Evolutionary conservation across 2,888 invertebrate genomes (phyloP).

Genomic region (Choreutis nemorana): DNA sequence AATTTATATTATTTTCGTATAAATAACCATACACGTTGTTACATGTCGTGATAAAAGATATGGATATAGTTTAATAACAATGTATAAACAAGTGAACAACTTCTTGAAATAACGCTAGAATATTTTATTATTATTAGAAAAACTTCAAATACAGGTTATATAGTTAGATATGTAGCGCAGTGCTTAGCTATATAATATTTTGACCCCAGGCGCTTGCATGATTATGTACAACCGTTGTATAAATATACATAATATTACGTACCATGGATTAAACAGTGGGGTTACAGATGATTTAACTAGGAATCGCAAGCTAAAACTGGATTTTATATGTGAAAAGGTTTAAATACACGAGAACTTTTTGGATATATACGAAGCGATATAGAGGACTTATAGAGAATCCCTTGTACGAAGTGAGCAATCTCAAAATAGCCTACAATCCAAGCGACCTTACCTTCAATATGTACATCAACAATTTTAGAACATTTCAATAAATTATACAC

Average conservation of each 20-base stretch:
- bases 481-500: conserved; percentile 24
- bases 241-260: conserved; percentile 29
- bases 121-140: conserved; percentile 57
- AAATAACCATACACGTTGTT: conserved; percentile 56
- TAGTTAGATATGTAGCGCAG: conserved; percentile 59
- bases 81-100: conserved; percentile 64
- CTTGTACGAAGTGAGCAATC: conserved; percentile 63
- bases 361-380: conserved; percentile 53
- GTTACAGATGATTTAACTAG: conserved; percentile 29
- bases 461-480: conserved; percentile 46
- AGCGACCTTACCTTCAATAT: conserved; percentile 48
- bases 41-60: conserved; percentile 57
- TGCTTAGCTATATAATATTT: conserved; percentile 49
- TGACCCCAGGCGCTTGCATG: conserved; percentile 34
- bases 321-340: conserved; percentile 42
- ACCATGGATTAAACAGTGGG: conserved; percentile 32
- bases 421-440: conserved; percentile 51
- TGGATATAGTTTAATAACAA: conserved; percentile 60
- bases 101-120: conserved; percentile 56
- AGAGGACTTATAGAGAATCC: conserved; percentile 59
- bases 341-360: conserved; percentile 42
- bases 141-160: conserved; percentile 47
- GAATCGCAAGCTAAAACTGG: conserved; percentile 55
- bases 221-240: conserved; percentile 44
- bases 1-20: conserved; percentile 49